Evolutionary conservation across 2,888 invertebrate species (phyloP).

Genomic region (Lysandra bellargus): DNA sequence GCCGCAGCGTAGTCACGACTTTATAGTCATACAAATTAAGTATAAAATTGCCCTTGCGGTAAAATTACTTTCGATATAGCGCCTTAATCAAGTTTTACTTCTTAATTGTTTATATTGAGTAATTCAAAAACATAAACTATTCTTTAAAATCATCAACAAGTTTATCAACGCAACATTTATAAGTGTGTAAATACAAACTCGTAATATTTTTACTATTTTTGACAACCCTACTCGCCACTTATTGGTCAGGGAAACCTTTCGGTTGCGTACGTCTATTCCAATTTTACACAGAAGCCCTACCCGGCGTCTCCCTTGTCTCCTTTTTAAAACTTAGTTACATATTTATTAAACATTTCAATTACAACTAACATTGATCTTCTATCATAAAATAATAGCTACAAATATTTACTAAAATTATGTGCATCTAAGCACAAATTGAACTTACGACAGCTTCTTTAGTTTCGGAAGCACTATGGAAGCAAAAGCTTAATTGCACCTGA

Average conservation of each 20-base stretch:
- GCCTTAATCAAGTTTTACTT: no score
- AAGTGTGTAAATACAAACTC: no score
- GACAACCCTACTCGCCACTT: slow-evolving; percentile 46
- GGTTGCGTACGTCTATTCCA: slow-evolving; percentile 55
- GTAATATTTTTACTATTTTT: slow-evolving; percentile 42
- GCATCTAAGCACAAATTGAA: background rate
- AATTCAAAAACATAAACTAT: no score
- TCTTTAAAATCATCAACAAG: no score
- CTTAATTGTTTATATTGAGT: no score
- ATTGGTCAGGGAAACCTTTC: slow-evolving; percentile 68
- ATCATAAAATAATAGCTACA: no score
- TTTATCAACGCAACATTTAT: no score
- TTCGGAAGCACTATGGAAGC: background rate
- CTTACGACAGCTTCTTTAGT: background rate
- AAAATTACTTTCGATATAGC: no score
- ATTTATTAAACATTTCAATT: background rate
- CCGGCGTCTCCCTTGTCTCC: slow-evolving; percentile 43
- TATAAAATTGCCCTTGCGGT: no score
- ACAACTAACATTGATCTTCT: background rate
- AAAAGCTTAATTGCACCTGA: slow-evolving; percentile 18
- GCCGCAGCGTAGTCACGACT: no score
- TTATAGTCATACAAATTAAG: no score
- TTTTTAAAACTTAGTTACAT: slow-evolving; percentile 11
- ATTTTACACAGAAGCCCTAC: slow-evolving; percentile 64
- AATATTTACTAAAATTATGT: background rate